A percentile compares a stretch with the other conserved stretches of the same genome.
Evolutionary conservation across 2,888 invertebrate genomes (phyloP).

Genomic region (Lycocerus yunnanus): DNA sequence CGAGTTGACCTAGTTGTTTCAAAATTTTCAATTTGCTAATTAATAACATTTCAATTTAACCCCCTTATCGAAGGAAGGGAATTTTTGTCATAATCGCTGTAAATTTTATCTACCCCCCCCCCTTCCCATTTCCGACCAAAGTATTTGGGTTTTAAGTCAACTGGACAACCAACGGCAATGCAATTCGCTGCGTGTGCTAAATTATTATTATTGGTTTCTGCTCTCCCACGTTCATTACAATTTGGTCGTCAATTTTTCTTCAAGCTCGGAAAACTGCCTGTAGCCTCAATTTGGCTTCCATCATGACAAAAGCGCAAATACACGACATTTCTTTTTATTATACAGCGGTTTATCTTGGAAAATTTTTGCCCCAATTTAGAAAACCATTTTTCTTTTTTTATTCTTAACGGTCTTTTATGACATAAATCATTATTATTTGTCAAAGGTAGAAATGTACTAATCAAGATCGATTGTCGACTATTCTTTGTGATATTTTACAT

Average conservation of each 20-base stretch:
- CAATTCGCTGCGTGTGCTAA: too few species aligned
- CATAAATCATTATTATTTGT: neutral
- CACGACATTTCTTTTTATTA: neutral
- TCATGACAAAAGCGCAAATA: neutral
- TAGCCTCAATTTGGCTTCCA: neutral
- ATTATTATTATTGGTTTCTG: neutral
- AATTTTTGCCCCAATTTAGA: neutral
- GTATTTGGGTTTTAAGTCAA: too few species aligned
- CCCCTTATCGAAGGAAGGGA: too few species aligned
- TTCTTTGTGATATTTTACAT: neutral
- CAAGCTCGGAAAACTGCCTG: neutral
- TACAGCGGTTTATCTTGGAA: neutral
- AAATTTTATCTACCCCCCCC: neutral
- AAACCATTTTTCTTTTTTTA: neutral
- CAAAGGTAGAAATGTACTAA: neutral
- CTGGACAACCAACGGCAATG: too few species aligned
- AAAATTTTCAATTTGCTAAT: neutral
- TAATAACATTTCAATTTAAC: neutral
- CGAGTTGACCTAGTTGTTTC: neutral
- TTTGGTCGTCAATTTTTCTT: neutral
- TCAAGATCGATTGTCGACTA: neutral
- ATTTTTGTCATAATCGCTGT: neutral
- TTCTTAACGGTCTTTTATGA: neutral
- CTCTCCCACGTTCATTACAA: neutral
- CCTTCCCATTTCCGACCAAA: neutral